A percentile compares a stretch with the other conserved stretches of the same genome.
These are phyloP conservation scores for Protosalanx chinensis DNA, from an alignment of 2,797 vertebrate species.

Conservation along the genomic window DNA sequence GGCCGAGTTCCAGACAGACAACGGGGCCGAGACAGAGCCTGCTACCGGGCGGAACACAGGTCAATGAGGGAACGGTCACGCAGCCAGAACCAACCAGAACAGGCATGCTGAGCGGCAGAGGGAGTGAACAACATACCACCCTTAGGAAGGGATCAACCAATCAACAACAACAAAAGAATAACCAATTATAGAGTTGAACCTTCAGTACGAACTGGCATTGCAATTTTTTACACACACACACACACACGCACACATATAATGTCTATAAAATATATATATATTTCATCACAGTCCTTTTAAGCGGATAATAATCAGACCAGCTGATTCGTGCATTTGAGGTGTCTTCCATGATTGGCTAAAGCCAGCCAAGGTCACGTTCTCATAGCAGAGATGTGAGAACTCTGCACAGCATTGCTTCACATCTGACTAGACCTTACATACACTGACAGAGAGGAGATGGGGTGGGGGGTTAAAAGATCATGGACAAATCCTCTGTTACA, in stretches of 20 bases:
- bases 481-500: not conserved
- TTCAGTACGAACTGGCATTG: slow-evolving; percentile 64
- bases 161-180: slow-evolving; percentile 48
- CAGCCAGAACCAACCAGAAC: slow-evolving; percentile 37
- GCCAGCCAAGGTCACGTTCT: not conserved
- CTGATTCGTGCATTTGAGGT: slow-evolving; percentile 49
- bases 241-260: not conserved
- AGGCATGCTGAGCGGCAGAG: slow-evolving; percentile 59
- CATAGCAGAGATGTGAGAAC: not conserved
- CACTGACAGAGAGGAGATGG: not conserved
- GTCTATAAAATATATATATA: too few relatives aligned
- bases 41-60: slow-evolving; percentile 39
- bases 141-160: slow-evolving; percentile 45
- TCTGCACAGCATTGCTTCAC: not conserved
- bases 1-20: slow-evolving; percentile 25
- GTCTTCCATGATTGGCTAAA: slow-evolving; percentile 14
- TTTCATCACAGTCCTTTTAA: slow-evolving; percentile 51
- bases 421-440: not conserved
- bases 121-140: slow-evolving; percentile 41
- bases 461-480: not conserved
- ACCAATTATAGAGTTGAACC: slow-evolving; percentile 60
- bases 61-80: slow-evolving; percentile 48
- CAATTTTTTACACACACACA: not conserved
- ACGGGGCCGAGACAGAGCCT: not conserved
- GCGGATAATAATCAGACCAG: slow-evolving; percentile 62